Evolutionary conservation across 2,797 vertebrate species (phyloP).

Genomic region (Callimico goeldii): DNA sequence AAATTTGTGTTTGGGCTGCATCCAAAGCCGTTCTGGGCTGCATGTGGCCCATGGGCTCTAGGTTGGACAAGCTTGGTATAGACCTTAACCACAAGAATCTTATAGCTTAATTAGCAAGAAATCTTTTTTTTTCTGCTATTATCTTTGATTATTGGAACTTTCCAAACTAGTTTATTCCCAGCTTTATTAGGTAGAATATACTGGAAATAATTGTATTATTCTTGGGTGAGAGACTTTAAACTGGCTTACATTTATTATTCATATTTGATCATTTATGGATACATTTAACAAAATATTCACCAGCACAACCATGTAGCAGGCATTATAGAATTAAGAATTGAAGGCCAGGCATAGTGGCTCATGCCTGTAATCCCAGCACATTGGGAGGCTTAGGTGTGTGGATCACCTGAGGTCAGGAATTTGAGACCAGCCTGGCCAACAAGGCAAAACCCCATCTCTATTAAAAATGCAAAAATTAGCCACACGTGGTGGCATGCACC

Average conservation of each 20-base stretch:
- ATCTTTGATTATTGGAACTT: background rate
- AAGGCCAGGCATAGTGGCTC: background rate
- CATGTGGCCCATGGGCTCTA: background rate
- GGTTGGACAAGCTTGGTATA: background rate
- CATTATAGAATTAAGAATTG: background rate
- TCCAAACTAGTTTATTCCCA: constrained; percentile 5
- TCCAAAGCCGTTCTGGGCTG: background rate
- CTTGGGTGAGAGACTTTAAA: background rate
- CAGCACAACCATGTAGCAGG: background rate
- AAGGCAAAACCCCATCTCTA: background rate
- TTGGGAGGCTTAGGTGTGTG: background rate
- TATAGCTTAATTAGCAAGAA: constrained; percentile 27
- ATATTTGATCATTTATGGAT: constrained; percentile 6
- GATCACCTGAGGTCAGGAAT: background rate
- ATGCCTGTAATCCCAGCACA: background rate
- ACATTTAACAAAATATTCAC: background rate
- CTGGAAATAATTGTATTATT: constrained; percentile 48
- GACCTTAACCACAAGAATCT: background rate
- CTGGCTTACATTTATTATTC: background rate
- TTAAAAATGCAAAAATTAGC: background rate
- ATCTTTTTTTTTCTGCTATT: background rate
- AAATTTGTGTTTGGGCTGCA: background rate
- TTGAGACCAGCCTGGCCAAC: background rate
- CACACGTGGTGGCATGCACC: background rate
- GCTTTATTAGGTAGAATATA: background rate